phyloP scores from a whole-genome alignment of 2,888 invertebrate genomes.

The Harpagoxenus sublaevis region DNA sequence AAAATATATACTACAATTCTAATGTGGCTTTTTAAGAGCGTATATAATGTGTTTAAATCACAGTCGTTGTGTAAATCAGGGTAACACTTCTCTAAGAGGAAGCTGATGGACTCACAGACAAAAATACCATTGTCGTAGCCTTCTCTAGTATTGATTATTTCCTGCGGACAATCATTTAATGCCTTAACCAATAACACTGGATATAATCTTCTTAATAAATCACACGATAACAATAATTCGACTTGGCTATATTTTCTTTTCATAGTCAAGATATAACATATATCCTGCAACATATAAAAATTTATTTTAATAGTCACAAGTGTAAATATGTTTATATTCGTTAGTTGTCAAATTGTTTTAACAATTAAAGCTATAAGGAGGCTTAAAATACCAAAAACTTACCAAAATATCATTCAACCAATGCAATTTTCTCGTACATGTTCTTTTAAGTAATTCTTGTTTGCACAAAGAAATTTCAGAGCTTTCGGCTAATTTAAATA shows the following conservation, averaged over 20 bases:
- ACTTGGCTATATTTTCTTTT: constrained; percentile 74
- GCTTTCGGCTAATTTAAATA: constrained; percentile 72
- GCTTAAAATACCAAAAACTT: constrained; percentile 53
- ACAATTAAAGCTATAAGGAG: neutral
- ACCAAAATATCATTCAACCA: constrained; percentile 83
- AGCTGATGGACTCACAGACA: constrained; percentile 75
- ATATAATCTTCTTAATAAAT: constrained; percentile 79
- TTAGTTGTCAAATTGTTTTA: neutral
- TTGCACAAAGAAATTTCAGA: constrained; percentile 67
- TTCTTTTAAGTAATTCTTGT: constrained; percentile 79
- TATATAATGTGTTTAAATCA: constrained; percentile 68
- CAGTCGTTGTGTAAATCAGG: constrained; percentile 65
- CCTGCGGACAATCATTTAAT: constrained; percentile 73
- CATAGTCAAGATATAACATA: constrained; percentile 77
- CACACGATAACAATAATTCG: constrained; percentile 73
- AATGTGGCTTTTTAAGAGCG: constrained; percentile 72
- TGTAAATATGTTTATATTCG: neutral
- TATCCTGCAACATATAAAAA: constrained; percentile 74
- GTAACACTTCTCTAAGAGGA: constrained; percentile 76
- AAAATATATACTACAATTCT: constrained; percentile 72
- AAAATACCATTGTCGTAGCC: constrained; percentile 62
- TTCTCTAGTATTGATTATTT: constrained; percentile 58
- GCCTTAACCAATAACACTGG: constrained; percentile 78
- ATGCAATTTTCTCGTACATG: constrained; percentile 75
- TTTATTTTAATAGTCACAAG: constrained; percentile 10